These are phyloP conservation scores for Celastrina argiolus DNA, from an alignment of 2,888 invertebrate genomes.

Conservation along the genomic window DNA sequence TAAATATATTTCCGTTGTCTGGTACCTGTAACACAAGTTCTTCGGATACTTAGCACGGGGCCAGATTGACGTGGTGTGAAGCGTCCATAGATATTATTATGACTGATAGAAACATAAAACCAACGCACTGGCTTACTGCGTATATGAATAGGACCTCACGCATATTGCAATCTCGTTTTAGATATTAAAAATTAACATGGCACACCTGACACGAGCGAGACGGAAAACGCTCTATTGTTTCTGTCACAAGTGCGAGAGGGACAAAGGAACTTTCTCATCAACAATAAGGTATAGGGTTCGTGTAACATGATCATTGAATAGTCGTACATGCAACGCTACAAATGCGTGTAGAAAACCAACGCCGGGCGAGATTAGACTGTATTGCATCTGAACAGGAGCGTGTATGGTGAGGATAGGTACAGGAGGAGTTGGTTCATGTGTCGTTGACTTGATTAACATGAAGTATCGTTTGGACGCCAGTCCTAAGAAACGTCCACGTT, in stretches of 20 bases:
- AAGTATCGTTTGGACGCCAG: slow-evolving; percentile 37
- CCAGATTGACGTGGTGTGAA: too few relatives aligned
- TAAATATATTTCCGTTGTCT: too few relatives aligned
- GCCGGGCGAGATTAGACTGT: slow-evolving; percentile 34
- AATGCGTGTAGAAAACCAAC: slow-evolving; percentile 34
- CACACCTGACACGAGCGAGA: slow-evolving; percentile 29
- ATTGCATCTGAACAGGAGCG: slow-evolving; percentile 29
- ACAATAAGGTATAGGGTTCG: slow-evolving; percentile 61
- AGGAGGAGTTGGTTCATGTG: slow-evolving; percentile 38
- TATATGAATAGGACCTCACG: slow-evolving; percentile 7
- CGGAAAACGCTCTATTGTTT: neutral
- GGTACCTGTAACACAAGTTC: too few relatives aligned
- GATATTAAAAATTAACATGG: slow-evolving; percentile 17
- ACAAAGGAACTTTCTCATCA: slow-evolving; percentile 49
- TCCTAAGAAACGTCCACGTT: slow-evolving; percentile 16
- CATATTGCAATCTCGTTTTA: slow-evolving; percentile 12
- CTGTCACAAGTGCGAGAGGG: slow-evolving; percentile 32
- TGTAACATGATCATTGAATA: slow-evolving; percentile 64
- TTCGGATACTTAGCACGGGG: too few relatives aligned
- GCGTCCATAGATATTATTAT: too few relatives aligned
- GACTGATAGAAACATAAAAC: too few relatives aligned
- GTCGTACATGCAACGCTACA: slow-evolving; percentile 44
- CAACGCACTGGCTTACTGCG: neutral
- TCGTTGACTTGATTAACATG: slow-evolving; percentile 61
- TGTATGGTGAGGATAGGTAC: neutral